Base-by-base conservation (phyloP, 2,888 invertebrate species). In the Dasysyrphus tricinctus region DNA sequence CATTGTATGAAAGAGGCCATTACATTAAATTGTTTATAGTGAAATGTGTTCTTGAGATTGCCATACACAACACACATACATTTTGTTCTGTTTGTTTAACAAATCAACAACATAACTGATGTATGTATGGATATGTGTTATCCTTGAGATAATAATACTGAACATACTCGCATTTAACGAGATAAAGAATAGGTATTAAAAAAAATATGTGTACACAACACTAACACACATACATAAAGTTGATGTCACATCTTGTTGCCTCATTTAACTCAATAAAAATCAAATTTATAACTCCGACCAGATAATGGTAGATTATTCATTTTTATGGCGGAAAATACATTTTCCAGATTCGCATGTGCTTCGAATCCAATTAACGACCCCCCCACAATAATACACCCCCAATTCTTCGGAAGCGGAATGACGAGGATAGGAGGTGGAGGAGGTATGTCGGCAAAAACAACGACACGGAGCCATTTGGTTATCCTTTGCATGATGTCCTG, bases 331-430 rank as follows among this genome's bases (percentile, higher is more conserved):
- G 39, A 70, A 42, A 70, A 57, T 75, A 59, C 61, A 75, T 70
- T 73, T 73, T 34, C 59, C 57, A 37, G 67, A 34, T 56, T 44
- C 63, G 70, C 70, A 79, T 65, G 75, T 63, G 57, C 75, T 70
- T 19, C 56, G 74, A 70, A 79, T 79, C 75, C 79, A 83, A 83
- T 83, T 83, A 83, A 79, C 70, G 57, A 65, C 72, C 54, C 72
- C 54, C 29, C 54, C 6, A 2, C 24, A 12, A 81, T 19, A 34
- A 37, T 57, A 19, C 29, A 24, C 37, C 65, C 51, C 54, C 7
- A 54, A 24, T 24, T 24, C 3, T 54, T 29, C 29, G n/a, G n/a
- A 29, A 29, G 1, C 6, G n/a, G n/a, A 7, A n/a, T 8, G 29
- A 32, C 0, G 14, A 54, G 8, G 54, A 24, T 7, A 12, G 29